Base-by-base conservation (phyloP, 2,797 vertebrate species). In the Coendou prehensilis region DNA sequence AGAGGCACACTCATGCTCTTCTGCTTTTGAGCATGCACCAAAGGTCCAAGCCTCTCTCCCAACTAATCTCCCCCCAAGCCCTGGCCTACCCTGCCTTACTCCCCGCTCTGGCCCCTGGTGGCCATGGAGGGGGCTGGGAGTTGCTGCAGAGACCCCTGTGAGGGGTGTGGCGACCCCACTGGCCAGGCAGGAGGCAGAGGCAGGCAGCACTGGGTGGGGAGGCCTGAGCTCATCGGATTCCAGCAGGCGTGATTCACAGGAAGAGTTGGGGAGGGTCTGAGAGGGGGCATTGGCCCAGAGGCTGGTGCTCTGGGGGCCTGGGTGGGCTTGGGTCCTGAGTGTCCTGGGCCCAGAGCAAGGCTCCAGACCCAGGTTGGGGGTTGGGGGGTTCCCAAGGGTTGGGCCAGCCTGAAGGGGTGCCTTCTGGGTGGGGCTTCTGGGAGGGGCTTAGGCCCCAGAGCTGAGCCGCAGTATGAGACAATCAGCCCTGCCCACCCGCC, bases 141-240 rank as follows among this genome's bases (percentile, higher is more conserved):
- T 52, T 47, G 59, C 84, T 85, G 41, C 56, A 83, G 82, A 96
- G 94, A 95, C 95, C 96, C 96, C 67, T 22, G 11, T 15, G 54
- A 84, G 82, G 84, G 86, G 75, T 9, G 80, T 20, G 89, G 91
- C 0, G 13, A 94, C 81, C 96, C 96, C 88, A 56, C 59, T 10
- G 76, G 93, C 94, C 83, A 91, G 86, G 95, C 95, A 81, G 87
- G 90, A 96, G 92, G 93, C 91, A 69, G 84, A 81, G 67, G 67
- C 94, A 67, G 33, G 81, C 95, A 30, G 67, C 18, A 23, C 93
- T 87, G 97, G 97, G 97, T 0, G 96, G 96, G 94, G 96, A 75
- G 67, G 98, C 86, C 94, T 98, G 98, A 98, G 97, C 96, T 97
- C 97, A 98, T 96, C 97, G 95, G 97, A 98, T 97, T 97, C 98